phyloP scores from a whole-genome alignment of 1,140 invertebrate genomes.

The Ceratina japonica region DNA sequence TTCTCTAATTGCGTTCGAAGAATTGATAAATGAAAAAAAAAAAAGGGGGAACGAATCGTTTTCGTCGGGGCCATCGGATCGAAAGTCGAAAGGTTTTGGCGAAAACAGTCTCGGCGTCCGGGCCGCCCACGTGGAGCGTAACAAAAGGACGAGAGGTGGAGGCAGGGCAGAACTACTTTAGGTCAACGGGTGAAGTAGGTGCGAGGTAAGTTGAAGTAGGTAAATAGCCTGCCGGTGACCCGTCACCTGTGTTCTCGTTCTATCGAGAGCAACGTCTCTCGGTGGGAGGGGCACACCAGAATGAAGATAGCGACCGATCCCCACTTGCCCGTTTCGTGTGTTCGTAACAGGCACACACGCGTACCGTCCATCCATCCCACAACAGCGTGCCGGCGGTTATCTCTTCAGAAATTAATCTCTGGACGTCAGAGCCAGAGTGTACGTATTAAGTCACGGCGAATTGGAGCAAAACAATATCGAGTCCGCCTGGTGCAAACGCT shows the following conservation, averaged over 20 bases:
- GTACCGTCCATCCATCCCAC: not conserved
- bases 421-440: too few relatives aligned
- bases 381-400: not conserved
- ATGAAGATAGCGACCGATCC: conserved; percentile 45
- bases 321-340: not conserved
- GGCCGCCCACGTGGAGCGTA: conserved; percentile 2
- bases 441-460: too few relatives aligned
- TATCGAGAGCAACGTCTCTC: conserved; percentile 76
- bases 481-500: too few relatives aligned
- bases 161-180: conserved; percentile 20
- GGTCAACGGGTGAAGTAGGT: conserved; percentile 52
- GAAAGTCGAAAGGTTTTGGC: not conserved
- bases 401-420: too few relatives aligned
- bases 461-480: too few relatives aligned
- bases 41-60: not conserved
- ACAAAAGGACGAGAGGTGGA: conserved; percentile 35
- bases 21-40: not conserved
- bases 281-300: conserved; percentile 52
- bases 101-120: not conserved
- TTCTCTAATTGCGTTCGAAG: too few relatives aligned
- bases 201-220: conserved; percentile 75
- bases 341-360: not conserved
- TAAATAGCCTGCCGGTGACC: conserved; percentile 80
- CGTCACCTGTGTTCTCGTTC: conserved; percentile 80
- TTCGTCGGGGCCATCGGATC: not conserved